These are phyloP conservation scores for Argopecten irradians DNA, from an alignment of 1,140 invertebrate genomes.

Conservation along the genomic window DNA sequence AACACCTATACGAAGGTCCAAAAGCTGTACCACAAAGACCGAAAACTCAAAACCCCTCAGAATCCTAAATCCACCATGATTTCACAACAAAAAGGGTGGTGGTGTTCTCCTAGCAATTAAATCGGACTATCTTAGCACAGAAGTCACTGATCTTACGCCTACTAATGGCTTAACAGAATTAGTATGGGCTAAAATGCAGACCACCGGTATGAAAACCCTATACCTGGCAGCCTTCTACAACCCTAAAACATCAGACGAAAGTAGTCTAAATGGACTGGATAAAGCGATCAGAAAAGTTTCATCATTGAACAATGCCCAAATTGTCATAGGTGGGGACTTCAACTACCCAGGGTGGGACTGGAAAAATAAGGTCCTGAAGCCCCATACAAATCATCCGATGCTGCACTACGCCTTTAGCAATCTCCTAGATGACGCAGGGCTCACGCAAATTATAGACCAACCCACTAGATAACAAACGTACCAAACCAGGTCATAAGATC, in stretches of 20 bases:
- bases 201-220: constrained; percentile 28
- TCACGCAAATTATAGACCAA: constrained; percentile 37
- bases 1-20: neutral
- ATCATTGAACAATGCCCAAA: no score
- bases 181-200: constrained; percentile 38
- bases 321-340: constrained; percentile 41
- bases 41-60: neutral
- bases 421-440: constrained; percentile 34
- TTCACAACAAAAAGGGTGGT: neutral
- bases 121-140: no score
- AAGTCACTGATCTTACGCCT: no score
- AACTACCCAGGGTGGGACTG: constrained; percentile 49
- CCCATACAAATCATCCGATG: neutral
- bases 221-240: constrained; percentile 42
- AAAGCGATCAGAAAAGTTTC: no score
- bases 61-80: neutral
- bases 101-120: constrained; percentile 31
- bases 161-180: constrained; percentile 33
- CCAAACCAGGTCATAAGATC: neutral
- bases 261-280: no score
- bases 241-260: no score
- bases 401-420: constrained; percentile 34
- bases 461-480: constrained; percentile 36
- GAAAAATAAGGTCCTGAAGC: constrained; percentile 39
- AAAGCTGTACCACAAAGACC: neutral